Conservation (phyloP, 2,888 invertebrate species). For the Drosophila picticornis region DNA sequence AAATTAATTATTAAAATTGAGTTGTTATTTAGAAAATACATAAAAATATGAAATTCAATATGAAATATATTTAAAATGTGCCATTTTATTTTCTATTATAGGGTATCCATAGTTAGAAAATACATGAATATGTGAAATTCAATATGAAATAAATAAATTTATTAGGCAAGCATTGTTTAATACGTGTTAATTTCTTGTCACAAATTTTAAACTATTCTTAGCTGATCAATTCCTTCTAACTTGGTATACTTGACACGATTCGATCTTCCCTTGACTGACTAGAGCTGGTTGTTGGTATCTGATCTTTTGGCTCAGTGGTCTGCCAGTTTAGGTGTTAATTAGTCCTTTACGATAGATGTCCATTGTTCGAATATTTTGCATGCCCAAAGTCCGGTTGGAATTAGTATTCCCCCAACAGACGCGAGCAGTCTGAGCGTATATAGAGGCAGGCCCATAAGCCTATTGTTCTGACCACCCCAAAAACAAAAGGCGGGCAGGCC, state of each 20-base stretch:
- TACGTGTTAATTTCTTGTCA: too few relatives aligned
- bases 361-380: constrained; percentile 66
- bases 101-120: too few relatives aligned
- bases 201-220: background rate
- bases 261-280: background rate
- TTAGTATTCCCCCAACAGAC: constrained; percentile 43
- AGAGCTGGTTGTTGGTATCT: constrained; percentile 37
- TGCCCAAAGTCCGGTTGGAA: constrained; percentile 49
- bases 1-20: too few relatives aligned
- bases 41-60: too few relatives aligned
- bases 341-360: constrained; percentile 52
- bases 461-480: constrained; percentile 73
- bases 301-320: constrained; percentile 50
- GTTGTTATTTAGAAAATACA: too few relatives aligned
- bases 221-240: background rate
- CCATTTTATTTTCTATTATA: too few relatives aligned
- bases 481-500: constrained; percentile 53
- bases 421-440: background rate
- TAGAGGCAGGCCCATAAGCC: constrained; percentile 27
- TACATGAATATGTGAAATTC: too few relatives aligned
- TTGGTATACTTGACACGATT: background rate
- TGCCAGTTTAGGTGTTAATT: constrained; percentile 75
- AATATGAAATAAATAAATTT: too few relatives aligned
- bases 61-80: too few relatives aligned
- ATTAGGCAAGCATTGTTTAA: background rate